Conservation (phyloP, 2,888 invertebrate genomes). For the Eugnorisma glareosa region DNA sequence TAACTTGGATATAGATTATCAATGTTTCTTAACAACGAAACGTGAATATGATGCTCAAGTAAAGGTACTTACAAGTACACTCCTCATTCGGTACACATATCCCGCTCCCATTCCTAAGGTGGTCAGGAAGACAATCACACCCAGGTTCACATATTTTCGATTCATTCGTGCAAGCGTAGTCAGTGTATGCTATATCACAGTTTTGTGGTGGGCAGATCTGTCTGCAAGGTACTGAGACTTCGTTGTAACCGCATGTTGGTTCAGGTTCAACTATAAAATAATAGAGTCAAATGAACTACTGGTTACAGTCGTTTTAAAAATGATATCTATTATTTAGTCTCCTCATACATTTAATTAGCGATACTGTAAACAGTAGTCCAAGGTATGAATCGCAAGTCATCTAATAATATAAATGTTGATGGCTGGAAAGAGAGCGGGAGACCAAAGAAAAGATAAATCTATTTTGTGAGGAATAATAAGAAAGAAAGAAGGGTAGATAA, state of each 20-base stretch:
- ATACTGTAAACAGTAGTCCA: neutral
- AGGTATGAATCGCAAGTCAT: neutral
- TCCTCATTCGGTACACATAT: constrained; percentile 68
- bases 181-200: constrained; percentile 71
- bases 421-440: neutral
- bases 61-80: too few relatives aligned
- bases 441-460: neutral
- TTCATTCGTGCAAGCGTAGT: constrained; percentile 61
- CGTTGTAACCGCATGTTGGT: constrained; percentile 72
- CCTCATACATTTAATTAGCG: neutral
- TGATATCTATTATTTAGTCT: neutral
- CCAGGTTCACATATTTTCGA: constrained; percentile 67
- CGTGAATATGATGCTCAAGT: too few relatives aligned
- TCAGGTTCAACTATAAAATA: constrained; percentile 33
- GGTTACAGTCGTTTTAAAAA: neutral
- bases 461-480: neutral
- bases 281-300: neutral
- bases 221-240: constrained; percentile 67
- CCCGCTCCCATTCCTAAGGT: constrained; percentile 69
- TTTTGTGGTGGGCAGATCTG: constrained; percentile 74
- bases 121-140: constrained; percentile 71
- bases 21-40: too few relatives aligned
- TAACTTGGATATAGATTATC: too few relatives aligned
- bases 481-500: neutral
- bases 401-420: neutral